A percentile compares a stretch with the other conserved stretches of the same genome.
Evolutionary conservation across 2,113 vertebrate species (phyloP).

Genomic region (Corythoichthys intestinalis): DNA sequence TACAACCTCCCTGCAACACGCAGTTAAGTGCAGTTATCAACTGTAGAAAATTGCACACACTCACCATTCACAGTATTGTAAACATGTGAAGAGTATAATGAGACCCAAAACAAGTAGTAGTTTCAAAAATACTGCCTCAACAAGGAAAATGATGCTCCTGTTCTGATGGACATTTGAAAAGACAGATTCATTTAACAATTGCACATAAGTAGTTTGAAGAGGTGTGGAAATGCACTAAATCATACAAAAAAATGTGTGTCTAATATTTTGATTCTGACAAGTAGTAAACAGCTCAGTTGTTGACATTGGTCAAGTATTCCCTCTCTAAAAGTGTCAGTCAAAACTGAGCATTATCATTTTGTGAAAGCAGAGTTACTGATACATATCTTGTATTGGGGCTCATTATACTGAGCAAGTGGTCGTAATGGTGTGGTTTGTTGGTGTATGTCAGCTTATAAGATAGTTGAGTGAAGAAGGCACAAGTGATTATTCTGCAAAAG

Average conservation of each 20-base stretch:
- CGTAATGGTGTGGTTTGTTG: background rate
- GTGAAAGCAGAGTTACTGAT: background rate
- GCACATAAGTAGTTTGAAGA: too few species aligned
- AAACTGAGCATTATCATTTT: background rate
- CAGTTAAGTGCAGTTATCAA: background rate
- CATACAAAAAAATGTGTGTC: background rate
- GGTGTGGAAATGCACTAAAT: too few species aligned
- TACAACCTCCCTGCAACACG: background rate
- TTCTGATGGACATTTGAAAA: too few species aligned
- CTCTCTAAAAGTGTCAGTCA: background rate
- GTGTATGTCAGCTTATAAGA: background rate
- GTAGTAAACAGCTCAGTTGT: too few species aligned
- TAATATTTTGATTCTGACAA: background rate
- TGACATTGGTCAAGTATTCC: background rate
- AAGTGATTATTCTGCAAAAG: constrained; percentile 2
- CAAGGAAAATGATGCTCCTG: background rate
- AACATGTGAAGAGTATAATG: background rate
- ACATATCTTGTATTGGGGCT: background rate
- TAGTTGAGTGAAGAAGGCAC: background rate
- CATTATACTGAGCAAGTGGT: background rate
- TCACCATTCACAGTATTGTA: background rate
- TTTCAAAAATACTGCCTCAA: background rate
- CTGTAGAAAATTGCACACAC: background rate
- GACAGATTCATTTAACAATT: too few species aligned
- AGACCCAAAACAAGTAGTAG: background rate